A percentile compares a stretch with the other conserved stretches of the same genome.
phyloP scores from a whole-genome alignment of 2,113 vertebrate genomes.

The Meleagris gallopavo region DNA sequence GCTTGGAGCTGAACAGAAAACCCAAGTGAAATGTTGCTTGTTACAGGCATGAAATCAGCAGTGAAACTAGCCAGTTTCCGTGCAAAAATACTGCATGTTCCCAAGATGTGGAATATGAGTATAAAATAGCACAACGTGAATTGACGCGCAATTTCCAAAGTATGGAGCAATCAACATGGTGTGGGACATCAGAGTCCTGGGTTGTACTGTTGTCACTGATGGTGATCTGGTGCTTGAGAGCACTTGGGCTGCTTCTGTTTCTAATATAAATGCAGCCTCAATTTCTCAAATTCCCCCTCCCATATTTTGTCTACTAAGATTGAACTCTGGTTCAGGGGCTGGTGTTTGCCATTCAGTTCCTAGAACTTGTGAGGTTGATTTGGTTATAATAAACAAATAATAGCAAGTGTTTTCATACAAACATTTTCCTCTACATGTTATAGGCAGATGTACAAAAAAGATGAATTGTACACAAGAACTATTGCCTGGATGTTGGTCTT shows the following conservation, averaged over 20 bases:
- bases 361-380: not conserved
- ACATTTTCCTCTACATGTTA: fast-evolving
- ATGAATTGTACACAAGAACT: not conserved
- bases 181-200: not conserved
- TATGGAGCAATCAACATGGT: fast-evolving
- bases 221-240: not conserved
- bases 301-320: not conserved
- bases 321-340: not conserved
- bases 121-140: not conserved
- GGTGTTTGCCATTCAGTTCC: not conserved
- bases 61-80: not conserved
- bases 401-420: not conserved
- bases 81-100: not conserved
- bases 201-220: fast-evolving
- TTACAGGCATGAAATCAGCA: constrained; percentile 23
- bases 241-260: not conserved
- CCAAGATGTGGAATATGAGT: not conserved
- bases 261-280: not conserved
- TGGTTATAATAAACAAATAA: not conserved
- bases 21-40: constrained; percentile 13
- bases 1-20: constrained; percentile 14
- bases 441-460: not conserved
- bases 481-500: not conserved
- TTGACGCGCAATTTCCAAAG: fast-evolving
- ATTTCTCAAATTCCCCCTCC: not conserved